Evolutionary conservation across 2,888 invertebrate genomes (phyloP), one percentile per base, ranked within the genome.

Genomic region (Branchipolynoe longqiensis): DNA sequence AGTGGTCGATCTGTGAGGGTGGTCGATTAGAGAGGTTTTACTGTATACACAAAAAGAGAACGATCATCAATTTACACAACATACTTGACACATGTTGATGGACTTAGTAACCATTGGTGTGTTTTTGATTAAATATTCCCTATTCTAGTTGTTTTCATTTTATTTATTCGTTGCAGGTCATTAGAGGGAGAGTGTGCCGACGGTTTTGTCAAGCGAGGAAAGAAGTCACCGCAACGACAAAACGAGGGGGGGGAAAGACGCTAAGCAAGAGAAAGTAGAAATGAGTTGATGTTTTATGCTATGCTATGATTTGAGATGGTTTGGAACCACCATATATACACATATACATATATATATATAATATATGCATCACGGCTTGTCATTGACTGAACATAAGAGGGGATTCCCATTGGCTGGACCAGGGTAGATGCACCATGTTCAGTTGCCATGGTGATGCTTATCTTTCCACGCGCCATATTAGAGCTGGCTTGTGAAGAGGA

Each of bases 381-480:
- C 14, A 1, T n/a, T n/a, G n/a, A n/a, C n/a, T n/a, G n/a, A n/a
- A n/a, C 12, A 31, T 14, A 28, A 69, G 38, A 0, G 38, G 33
- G 69, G 69, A 33, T 6, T 69, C 69, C 6, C 69, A 69, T 69
- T 69, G 69, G 69, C 69, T 69, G 69, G 69, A 69, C 69, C 69
- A 69, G 38, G 1, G 48, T 3, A 12, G 18, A 8, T 69, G 69
- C n/a, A n/a, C 2, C 14, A 38, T 0, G 33, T 69, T 69, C 69
- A 1, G 69, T 69, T 69, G 33, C 69, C 33, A 38, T 4, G 14
- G 38, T 69, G n/a, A 69, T 33, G 3, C 33, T 36, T 69, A n/a
- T 36, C 69, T 36, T 69, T 69, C 38, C 36, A 22, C 18, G 69
- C 22, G n/a, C 36, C 36, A 14, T 8, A 69, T 14, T 69, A 3